These are phyloP conservation scores for Carcharodon carcharias DNA, from an alignment of 2,797 vertebrate genomes.

Conservation along the genomic window DNA sequence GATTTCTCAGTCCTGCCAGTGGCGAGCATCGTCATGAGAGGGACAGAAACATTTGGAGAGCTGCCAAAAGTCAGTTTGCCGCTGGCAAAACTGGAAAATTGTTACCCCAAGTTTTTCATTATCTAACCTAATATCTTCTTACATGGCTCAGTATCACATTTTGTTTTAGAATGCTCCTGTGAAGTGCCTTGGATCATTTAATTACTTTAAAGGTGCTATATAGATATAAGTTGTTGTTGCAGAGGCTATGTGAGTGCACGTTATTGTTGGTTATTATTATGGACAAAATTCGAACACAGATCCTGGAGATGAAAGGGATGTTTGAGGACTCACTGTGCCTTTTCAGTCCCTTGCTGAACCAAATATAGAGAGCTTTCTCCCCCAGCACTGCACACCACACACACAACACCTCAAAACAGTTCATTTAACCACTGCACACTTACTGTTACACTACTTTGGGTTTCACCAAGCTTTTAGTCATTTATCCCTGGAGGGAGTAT, in stretches of 20 bases:
- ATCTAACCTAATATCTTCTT: neutral
- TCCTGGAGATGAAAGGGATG: too few species aligned
- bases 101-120: too few species aligned
- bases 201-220: neutral
- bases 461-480: neutral
- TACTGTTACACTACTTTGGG: neutral
- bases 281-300: too few species aligned
- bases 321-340: neutral
- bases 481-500: neutral
- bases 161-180: neutral
- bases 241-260: too few species aligned
- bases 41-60: too few species aligned
- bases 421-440: neutral
- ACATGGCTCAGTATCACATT: neutral
- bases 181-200: neutral
- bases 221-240: neutral
- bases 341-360: neutral
- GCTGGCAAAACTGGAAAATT: too few species aligned
- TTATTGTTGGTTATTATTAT: too few species aligned
- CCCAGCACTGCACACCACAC: neutral
- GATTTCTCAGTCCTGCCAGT: too few species aligned
- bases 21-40: too few species aligned
- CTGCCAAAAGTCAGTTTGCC: too few species aligned
- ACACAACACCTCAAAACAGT: neutral
- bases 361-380: neutral